These are phyloP conservation scores for Coturnix japonica DNA, from an alignment of 2,113 vertebrate genomes.

Conservation along the genomic window DNA sequence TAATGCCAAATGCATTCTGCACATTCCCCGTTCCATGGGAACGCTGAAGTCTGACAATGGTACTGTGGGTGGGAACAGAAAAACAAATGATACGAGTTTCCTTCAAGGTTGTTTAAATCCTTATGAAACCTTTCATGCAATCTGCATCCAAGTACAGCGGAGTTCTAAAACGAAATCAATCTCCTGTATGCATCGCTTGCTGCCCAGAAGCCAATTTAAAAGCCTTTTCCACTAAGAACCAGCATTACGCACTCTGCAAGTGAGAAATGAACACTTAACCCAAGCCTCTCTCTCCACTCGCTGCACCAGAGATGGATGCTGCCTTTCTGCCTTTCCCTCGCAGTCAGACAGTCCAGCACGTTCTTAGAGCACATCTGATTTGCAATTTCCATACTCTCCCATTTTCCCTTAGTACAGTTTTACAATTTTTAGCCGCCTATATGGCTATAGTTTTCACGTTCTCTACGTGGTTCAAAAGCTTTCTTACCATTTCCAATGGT, in stretches of 20 bases:
- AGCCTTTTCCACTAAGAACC: neutral
- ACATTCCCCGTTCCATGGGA: constrained; percentile 15
- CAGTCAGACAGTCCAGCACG: neutral
- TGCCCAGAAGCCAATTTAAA: neutral
- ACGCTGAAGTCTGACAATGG: constrained; percentile 10
- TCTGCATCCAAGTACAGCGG: neutral
- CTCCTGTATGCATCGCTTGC: neutral
- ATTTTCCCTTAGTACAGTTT: neutral
- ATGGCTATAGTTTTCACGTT: neutral
- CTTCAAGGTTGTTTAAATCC: constrained; percentile 41
- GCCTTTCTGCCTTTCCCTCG: neutral
- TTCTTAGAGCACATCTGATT: neutral
- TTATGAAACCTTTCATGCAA: neutral
- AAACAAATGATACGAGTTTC: neutral
- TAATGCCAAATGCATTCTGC: constrained; percentile 16
- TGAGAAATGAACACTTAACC: neutral
- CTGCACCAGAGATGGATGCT: neutral
- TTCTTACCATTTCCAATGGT: neutral
- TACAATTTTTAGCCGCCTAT: neutral
- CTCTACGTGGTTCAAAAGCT: neutral
- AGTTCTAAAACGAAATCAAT: neutral
- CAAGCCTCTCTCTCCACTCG: neutral
- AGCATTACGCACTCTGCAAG: neutral
- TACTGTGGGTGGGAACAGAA: constrained; percentile 10
- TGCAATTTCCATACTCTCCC: neutral